A percentile compares a stretch with the other conserved stretches of the same genome.
Evolutionary conservation across 2,888 invertebrate species (phyloP).

Genomic region (Ametastegia equiseti): DNA sequence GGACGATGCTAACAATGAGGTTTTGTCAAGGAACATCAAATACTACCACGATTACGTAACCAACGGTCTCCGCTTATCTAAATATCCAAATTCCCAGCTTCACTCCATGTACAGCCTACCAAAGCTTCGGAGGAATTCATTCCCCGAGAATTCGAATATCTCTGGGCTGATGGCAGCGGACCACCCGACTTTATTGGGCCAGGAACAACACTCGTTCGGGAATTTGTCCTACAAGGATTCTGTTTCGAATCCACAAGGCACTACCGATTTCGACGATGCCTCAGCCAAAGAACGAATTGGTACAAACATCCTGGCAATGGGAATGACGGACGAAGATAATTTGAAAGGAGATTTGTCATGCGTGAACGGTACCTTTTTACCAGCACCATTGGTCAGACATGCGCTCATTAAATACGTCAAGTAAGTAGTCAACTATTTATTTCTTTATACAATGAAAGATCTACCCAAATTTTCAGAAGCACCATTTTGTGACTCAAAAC

Average conservation of each 20-base stretch:
- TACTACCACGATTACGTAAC: constrained; percentile 69
- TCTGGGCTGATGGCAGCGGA: neutral
- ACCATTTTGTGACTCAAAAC: no score
- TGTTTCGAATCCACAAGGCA: neutral
- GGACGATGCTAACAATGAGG: constrained; percentile 69
- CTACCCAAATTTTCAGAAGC: neutral
- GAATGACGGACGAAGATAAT: constrained; percentile 47
- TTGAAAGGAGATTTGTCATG: constrained; percentile 70
- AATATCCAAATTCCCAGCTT: neutral
- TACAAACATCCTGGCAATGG: neutral
- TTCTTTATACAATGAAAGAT: neutral
- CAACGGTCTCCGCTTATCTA: constrained; percentile 58
- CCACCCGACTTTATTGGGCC: neutral
- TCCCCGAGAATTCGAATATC: constrained; percentile 16
- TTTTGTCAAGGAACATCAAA: constrained; percentile 65
- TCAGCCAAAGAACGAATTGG: neutral
- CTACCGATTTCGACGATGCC: neutral
- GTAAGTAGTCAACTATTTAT: constrained; percentile 63
- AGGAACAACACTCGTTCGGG: constrained; percentile 1
- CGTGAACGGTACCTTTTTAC: constrained; percentile 72
- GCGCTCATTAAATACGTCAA: constrained; percentile 74
- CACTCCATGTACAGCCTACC: constrained; percentile 13
- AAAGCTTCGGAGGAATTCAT: constrained; percentile 12
- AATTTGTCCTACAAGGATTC: constrained; percentile 22
- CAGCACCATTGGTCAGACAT: constrained; percentile 69